These are phyloP conservation scores for Porites divaricata DNA, from an alignment of 92 coral and sea anemone species.

Conservation along the genomic window DNA sequence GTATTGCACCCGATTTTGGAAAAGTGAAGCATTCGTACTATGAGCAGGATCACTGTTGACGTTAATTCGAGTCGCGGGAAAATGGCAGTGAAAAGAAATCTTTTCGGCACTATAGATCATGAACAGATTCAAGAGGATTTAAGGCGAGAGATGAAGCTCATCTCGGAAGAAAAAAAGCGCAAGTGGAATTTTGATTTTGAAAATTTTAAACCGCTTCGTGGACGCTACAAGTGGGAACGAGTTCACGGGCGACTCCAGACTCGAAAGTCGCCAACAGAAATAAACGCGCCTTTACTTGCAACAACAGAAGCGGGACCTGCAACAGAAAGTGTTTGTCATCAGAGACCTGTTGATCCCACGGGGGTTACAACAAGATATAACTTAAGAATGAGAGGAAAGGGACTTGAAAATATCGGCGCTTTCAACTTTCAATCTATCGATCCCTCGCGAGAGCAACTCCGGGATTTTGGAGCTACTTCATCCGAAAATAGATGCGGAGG, in stretches of 20 bases:
- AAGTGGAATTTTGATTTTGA: conserved; percentile 98
- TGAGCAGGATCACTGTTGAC: conserved; percentile 6
- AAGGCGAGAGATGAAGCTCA: conserved; percentile 49
- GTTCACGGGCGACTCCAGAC: conserved; percentile 77
- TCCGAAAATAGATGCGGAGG: conserved; percentile 28
- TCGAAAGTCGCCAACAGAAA: conserved; percentile 61
- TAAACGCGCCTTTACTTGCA: not conserved
- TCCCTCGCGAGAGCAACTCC: conserved; percentile 12
- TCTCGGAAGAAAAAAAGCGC: conserved; percentile 67
- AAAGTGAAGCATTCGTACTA: conserved; percentile 21
- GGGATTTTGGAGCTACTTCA: conserved; percentile 1
- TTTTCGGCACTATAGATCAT: conserved; percentile 88
- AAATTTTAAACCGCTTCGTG: conserved; percentile 84
- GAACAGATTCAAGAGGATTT: conserved; percentile 67
- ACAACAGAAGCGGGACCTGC: not conserved
- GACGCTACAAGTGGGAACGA: conserved; percentile 90
- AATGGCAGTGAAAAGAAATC: conserved; percentile 53
- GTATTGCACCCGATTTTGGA: conserved; percentile 52
- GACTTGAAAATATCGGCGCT: conserved; percentile 1
- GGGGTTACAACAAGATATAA: conserved; percentile 52
- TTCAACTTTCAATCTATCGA: conserved; percentile 48
- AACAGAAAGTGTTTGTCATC: conserved; percentile 12
- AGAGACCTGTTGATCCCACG: conserved; percentile 35
- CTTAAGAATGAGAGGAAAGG: conserved; percentile 54
- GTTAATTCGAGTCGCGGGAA: conserved; percentile 22